Conservation (phyloP, 2,888 invertebrate species). For the Drosophila nr. perissopoda region DNA sequence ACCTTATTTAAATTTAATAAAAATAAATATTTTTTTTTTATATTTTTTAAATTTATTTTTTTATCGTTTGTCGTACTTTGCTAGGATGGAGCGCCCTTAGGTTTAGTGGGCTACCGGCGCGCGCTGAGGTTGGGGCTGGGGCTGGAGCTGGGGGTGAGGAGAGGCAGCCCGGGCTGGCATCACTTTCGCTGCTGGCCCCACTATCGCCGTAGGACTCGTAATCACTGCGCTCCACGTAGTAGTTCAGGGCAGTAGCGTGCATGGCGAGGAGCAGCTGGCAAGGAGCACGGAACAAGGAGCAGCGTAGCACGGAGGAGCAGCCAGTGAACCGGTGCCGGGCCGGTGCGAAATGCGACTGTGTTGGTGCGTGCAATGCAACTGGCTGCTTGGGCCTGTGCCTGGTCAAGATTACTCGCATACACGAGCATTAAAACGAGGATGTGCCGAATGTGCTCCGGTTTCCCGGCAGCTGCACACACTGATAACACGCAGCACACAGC, state of each 20-base stretch:
- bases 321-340: conserved; percentile 81
- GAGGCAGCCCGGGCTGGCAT: conserved; percentile 49
- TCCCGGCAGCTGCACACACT: conserved; percentile 55
- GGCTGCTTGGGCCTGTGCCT: conserved; percentile 57
- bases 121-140: conserved; percentile 46
- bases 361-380: conserved; percentile 81
- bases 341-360: conserved; percentile 82
- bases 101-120: conserved; percentile 42
- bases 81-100: conserved; percentile 16
- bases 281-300: conserved; percentile 5
- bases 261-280: conserved; percentile 37
- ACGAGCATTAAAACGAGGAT: conserved; percentile 52
- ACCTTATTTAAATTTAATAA: background rate
- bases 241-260: conserved; percentile 71
- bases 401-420: conserved; percentile 38
- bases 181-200: conserved; percentile 56
- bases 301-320: conserved; percentile 41
- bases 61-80: conserved; percentile 57
- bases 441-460: conserved; percentile 43
- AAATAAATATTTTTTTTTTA: background rate
- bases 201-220: conserved; percentile 54
- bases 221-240: conserved; percentile 71
- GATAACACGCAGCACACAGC: conserved; percentile 54
- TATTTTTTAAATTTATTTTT: background rate
- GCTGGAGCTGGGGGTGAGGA: conserved; percentile 50